Base-by-base conservation (phyloP, 2,113 vertebrate species). In the Microcebus ravelobensis region DNA sequence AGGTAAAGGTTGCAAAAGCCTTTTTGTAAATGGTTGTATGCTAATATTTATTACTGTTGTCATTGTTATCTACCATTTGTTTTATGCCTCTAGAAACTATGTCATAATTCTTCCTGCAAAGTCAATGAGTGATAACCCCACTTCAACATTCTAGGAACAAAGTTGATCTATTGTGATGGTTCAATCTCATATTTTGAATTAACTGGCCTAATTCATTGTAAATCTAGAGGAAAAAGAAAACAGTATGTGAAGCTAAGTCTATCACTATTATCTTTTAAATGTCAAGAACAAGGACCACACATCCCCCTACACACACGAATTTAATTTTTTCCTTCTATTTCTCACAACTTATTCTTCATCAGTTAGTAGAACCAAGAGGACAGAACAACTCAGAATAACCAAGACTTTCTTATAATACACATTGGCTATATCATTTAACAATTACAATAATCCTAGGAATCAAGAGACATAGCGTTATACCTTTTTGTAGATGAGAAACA, bases 181-280 rank as follows among this genome's bases (percentile, higher is more conserved):
- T 68, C 79, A 61, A 6, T 73, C 55, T 91, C 68, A 81, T 67
- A 45, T 68, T 94, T 91, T 96, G 52, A 91, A 93, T 91, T 92
- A 61, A 86, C 45, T 94, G 39, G 21, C 23, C 45, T 17, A 71
- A 80, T 83, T 96, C 63, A 89, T 55, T 95, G 17, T 90, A 39
- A 89, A 65, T 8, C 17, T 55, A 67, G 15, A 63, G 59, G 13
- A 45, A 23, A 73, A 94, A 63, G 77, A 65, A 79, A 59, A 59
- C 25, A 59, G 2, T 34, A 20, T 73, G 4, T 71, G 55, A 96
- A 73, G 36, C 50, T 71, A 70, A 84, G 18, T 80, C 25, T 13
- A 45, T 87, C 57, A 83, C 14, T 59, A 74, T 87, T 86, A 90
- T 20, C 42, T 36, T 96, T 96, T 52, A 76, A 81, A 73, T 93